Base-by-base conservation (phyloP, 2,888 invertebrate species). In the Hydriomena furcata region DNA sequence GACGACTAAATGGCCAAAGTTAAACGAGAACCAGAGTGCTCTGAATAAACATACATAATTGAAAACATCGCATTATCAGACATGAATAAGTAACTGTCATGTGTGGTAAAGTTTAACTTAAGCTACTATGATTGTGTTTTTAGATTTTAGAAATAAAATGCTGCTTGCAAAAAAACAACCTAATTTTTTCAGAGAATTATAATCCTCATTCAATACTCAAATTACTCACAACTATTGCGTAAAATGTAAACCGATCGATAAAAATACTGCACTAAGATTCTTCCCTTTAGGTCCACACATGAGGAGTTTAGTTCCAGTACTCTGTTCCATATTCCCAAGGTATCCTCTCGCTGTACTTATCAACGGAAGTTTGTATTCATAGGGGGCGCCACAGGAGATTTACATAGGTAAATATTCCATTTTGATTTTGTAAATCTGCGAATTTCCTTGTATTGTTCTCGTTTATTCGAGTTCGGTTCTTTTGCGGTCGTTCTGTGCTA, bases 231-330 rank as follows among this genome's bases (percentile, higher is more conserved):
- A n/a, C n/a, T n/a, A n/a, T n/a, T n/a, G n/a, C n/a, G n/a, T n/a
- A n/a, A n/a, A n/a, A n/a, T n/a, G n/a, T n/a, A n/a, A n/a, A n/a
- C n/a, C n/a, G n/a, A n/a, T n/a, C n/a, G n/a, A n/a, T n/a, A n/a
- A n/a, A n/a, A n/a, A n/a, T n/a, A n/a, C n/a, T n/a, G n/a, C n/a
- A n/a, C n/a, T n/a, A n/a, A n/a, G n/a, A n/a, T n/a, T n/a, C n/a
- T n/a, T 3, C 40, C 36, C 52, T 49, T 36, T 20, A 5, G 44
- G 20, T 34, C 28, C 30, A 52, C 43, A 58, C 56, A 55, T 60
- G 44, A 38, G 36, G 24, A 42, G 40, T 51, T 48, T 54, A 47
- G 38, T 50, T 47, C 42, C 41, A n/a, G 25, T 28, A 43, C 47
- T 45, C 28, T 30, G 27, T 38, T 49, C 34, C 8, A 24, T 32